A percentile compares a stretch with the other conserved stretches of the same genome.
phyloP scores from a whole-genome alignment of 2,113 vertebrate genomes.

The Promerops cafer region DNA sequence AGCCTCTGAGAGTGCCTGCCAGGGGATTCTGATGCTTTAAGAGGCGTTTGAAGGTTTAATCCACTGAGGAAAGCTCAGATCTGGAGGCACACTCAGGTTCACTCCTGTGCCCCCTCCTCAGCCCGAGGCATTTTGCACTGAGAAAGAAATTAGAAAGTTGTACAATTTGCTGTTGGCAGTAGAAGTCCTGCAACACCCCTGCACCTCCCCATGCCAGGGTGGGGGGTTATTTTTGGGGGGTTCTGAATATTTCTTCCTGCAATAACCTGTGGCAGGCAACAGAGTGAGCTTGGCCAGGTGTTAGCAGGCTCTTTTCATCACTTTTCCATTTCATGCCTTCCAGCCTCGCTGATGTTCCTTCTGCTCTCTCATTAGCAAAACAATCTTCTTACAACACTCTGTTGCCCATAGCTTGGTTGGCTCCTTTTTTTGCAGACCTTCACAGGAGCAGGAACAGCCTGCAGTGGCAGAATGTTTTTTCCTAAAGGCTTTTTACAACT shows the following conservation, averaged over 20 bases:
- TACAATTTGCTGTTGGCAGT: background rate
- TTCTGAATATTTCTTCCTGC: background rate
- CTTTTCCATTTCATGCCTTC: background rate
- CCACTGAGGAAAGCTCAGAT: background rate
- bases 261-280: accelerated
- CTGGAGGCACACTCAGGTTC: background rate
- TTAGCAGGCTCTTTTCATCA: background rate
- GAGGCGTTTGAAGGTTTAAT: background rate
- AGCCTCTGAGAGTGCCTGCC: background rate
- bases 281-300: accelerated
- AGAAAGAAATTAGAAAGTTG: background rate
- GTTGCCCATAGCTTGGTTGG: background rate
- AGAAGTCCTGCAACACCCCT: background rate
- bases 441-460: background rate
- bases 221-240: accelerated
- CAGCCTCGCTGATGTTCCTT: background rate
- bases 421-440: background rate
- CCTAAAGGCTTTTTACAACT: background rate
- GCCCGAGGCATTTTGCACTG: background rate
- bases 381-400: background rate
- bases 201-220: background rate
- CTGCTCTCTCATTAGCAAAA: background rate
- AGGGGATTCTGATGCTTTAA: background rate
- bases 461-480: background rate
- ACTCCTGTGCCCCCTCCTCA: background rate